Evolutionary conservation across 2,113 vertebrate species (phyloP), one percentile per base, ranked within the genome.

Genomic region (Paramisgurnus dabryanus): DNA sequence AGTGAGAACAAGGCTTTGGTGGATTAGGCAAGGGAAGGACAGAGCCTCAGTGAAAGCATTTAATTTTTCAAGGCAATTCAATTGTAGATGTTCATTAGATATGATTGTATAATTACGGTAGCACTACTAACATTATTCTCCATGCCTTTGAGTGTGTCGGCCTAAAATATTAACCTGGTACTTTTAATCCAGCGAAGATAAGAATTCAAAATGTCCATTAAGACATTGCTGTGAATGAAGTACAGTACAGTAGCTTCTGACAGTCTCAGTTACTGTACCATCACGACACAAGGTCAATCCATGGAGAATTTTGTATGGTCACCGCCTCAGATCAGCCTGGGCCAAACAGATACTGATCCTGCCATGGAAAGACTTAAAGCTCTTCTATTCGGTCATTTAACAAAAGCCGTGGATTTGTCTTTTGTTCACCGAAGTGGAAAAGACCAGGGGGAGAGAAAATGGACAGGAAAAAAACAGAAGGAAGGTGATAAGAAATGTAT

Each of bases 391-490:
- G 41, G 34, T 43, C 67, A 47, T n/a, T 47, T 27, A 87, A 85
- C 84, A 84, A 70, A 73, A 71, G 17, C 68, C 11, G 73, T 72
- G 76, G 85, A 78, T 80, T 34, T 88, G n/a, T 86, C 73, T 83
- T 86, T 89, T 87, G 68, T 72, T 67, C 63, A 22, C n/a, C 63
- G 66, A 78, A 27, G 7, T 49, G 67, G 55, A 53, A 77, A 71
- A 84, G 85, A 83, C 69, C 78, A 60, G 84, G 78, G 87, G 84
- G 67, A 61, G 82, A 63, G 82, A 85, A 83, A 79, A 67, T 75
- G 85, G 43, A 55, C 40, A 82, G 86, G 63, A 82, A 86, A 87
- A 88, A 87, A 90, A 90, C 81, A 84, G 80, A 89, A 67, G 58
- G 47, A 65, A 63, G 40, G 74, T 78, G 80, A 87, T 85, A 82